Evolutionary conservation across 2,888 invertebrate genomes (phyloP).

Genomic region (Lasioglossum leucozonium): DNA sequence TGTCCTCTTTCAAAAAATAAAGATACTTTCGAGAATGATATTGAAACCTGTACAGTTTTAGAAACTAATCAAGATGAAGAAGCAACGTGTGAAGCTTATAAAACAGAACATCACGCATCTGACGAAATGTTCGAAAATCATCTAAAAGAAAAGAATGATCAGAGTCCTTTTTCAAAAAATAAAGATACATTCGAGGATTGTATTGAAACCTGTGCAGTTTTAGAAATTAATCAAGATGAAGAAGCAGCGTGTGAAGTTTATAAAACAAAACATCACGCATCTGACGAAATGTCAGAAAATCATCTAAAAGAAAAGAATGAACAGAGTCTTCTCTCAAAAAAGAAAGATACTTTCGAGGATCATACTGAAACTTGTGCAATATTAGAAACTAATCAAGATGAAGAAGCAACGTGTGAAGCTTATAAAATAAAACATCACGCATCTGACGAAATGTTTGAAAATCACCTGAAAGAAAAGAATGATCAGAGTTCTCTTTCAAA

Average conservation of each 20-base stretch:
- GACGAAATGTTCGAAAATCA: neutral
- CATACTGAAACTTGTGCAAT: neutral
- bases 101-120: neutral
- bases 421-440: neutral
- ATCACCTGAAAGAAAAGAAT: neutral
- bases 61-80: neutral
- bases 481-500: neutral
- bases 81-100: neutral
- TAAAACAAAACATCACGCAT: neutral
- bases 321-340: neutral
- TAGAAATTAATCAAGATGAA: neutral
- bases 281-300: neutral
- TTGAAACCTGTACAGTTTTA: neutral
- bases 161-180: neutral
- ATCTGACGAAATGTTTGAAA: neutral
- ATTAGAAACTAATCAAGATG: neutral
- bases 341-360: neutral
- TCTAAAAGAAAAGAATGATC: neutral
- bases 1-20: neutral
- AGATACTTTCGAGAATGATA: neutral
- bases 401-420: neutral
- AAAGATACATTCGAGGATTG: neutral
- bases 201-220: neutral
- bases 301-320: neutral
- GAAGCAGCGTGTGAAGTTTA: neutral